Evolutionary conservation across 37 sponge, comb jelly and placozoan species (phyloP).

Genomic region (Haliclona indistincta): DNA sequence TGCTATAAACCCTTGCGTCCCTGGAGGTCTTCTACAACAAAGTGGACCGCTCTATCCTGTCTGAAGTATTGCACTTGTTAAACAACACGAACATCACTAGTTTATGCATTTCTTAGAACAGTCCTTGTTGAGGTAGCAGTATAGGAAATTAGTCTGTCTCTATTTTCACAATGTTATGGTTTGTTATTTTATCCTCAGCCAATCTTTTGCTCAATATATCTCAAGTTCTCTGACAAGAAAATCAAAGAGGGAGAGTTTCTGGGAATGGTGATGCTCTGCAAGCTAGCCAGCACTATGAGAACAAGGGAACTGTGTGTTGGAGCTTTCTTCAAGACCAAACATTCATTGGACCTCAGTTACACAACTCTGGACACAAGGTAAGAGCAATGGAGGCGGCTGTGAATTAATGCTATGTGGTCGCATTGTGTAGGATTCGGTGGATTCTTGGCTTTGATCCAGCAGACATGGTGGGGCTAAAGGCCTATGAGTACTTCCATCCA

Average conservation of each 20-base stretch:
- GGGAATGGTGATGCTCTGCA: slow-evolving; percentile 55
- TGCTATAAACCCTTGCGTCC: too few relatives aligned
- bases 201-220: slow-evolving; percentile 57
- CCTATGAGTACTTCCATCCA: slow-evolving; percentile 74
- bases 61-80: too few relatives aligned
- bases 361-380: slow-evolving; percentile 62
- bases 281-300: slow-evolving; percentile 50
- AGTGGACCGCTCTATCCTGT: too few relatives aligned
- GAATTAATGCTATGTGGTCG: not conserved
- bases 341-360: slow-evolving; percentile 65
- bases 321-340: slow-evolving; percentile 65
- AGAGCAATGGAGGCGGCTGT: slow-evolving; percentile 2
- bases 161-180: too few relatives aligned
- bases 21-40: too few relatives aligned
- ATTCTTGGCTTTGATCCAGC: slow-evolving; percentile 80
- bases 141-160: too few relatives aligned
- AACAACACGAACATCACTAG: too few relatives aligned
- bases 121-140: not conserved
- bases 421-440: slow-evolving; percentile 49
- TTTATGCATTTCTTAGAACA: too few relatives aligned
- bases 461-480: slow-evolving; percentile 66
- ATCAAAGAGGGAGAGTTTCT: slow-evolving; percentile 32
- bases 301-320: slow-evolving; percentile 70
- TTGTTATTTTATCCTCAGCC: slow-evolving; percentile 43
- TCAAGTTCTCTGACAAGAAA: slow-evolving; percentile 52